phyloP scores from a whole-genome alignment of 2,888 invertebrate genomes.

The Vannuccia rotundouncinata region DNA sequence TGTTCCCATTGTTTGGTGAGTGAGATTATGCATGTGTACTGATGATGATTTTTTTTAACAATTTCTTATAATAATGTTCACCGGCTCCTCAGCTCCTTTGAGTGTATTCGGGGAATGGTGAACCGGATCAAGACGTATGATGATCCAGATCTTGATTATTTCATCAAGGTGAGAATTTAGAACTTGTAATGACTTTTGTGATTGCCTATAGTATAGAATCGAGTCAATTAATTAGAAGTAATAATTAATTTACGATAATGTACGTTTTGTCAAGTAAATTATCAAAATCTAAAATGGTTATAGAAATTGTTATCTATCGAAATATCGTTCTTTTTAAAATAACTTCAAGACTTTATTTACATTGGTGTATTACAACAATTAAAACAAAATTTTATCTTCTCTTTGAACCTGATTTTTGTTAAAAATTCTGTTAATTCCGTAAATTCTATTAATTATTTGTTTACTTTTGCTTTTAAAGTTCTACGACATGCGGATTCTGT shows the following conservation, averaged over 20 bases:
- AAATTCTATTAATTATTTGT: not conserved
- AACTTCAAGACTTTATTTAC: too few species aligned
- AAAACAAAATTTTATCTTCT: too few species aligned
- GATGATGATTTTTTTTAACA: too few species aligned
- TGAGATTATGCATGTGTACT: not conserved
- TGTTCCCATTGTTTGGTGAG: not conserved
- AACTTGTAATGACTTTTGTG: not conserved
- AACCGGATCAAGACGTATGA: not conserved
- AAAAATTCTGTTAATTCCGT: not conserved
- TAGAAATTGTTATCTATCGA: too few species aligned
- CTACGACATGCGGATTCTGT: conserved; percentile 79
- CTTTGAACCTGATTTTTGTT: conserved; percentile 8
- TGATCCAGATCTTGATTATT: not conserved
- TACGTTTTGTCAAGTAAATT: too few species aligned
- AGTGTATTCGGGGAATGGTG: not conserved
- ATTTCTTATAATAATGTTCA: too few species aligned
- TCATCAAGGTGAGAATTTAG: not conserved
- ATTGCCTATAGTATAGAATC: too few species aligned
- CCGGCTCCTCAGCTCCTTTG: not conserved
- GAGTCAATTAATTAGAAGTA: too few species aligned
- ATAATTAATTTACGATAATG: too few species aligned
- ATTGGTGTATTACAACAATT: too few species aligned
- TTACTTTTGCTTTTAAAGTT: conserved; percentile 56
- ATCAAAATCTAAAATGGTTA: too few species aligned
- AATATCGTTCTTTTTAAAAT: too few species aligned